These are phyloP conservation scores for Hafferia zeledoni DNA, from an alignment of 2,797 vertebrate species.

Conservation along the genomic window DNA sequence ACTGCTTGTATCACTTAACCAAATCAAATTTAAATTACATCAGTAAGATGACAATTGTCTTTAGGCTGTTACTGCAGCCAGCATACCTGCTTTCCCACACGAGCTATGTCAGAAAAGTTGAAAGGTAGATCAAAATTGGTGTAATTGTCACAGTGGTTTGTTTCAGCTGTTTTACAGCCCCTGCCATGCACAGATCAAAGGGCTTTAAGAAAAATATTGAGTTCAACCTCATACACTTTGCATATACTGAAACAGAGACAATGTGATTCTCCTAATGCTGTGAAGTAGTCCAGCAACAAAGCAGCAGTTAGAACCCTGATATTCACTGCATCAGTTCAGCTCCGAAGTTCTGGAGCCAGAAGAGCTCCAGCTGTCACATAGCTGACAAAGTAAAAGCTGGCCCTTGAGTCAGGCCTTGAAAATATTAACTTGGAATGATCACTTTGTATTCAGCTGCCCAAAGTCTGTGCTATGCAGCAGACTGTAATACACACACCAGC, in stretches of 20 bases:
- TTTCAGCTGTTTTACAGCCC: not conserved
- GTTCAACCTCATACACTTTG: not conserved
- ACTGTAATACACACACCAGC: rapidly evolving
- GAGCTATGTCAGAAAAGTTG: not conserved
- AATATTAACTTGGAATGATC: rapidly evolving
- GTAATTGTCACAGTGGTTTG: rapidly evolving
- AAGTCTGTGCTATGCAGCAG: not conserved
- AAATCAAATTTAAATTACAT: not conserved
- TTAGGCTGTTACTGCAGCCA: not conserved
- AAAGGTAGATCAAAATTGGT: not conserved
- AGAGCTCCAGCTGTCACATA: rapidly evolving
- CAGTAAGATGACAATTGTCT: not conserved
- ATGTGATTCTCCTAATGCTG: not conserved
- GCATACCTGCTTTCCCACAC: not conserved
- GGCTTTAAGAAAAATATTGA: not conserved
- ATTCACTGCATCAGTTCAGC: not conserved
- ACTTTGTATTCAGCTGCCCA: not conserved
- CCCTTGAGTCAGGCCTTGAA: not conserved
- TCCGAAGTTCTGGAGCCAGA: too few relatives aligned
- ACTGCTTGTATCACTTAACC: not conserved
- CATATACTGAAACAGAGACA: not conserved
- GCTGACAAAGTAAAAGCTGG: not conserved
- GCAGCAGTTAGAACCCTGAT: rapidly evolving
- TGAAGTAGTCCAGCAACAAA: not conserved
- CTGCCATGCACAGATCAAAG: not conserved